These are phyloP conservation scores for Alectoris magna DNA, from an alignment of 2,797 vertebrate genomes.

Conservation along the genomic window DNA sequence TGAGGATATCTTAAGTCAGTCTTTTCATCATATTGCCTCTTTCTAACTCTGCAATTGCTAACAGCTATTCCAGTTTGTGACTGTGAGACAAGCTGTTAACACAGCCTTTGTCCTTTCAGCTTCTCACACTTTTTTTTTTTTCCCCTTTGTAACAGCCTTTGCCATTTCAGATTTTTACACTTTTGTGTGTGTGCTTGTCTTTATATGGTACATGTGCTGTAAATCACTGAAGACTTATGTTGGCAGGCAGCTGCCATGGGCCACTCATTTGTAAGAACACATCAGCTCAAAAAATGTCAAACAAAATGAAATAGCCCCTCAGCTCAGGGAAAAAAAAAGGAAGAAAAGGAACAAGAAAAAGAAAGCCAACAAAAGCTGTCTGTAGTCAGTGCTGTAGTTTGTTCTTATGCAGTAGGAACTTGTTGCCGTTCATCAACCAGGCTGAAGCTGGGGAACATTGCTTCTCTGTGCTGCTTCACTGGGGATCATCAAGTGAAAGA, in stretches of 20 bases:
- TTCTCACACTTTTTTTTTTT: slow-evolving; percentile 48
- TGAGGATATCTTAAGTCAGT: neutral
- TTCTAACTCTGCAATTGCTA: neutral
- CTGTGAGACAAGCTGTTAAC: slow-evolving; percentile 30
- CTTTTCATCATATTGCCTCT: neutral
- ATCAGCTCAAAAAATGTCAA: slow-evolving; percentile 19
- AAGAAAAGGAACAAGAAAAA: neutral
- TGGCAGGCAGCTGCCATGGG: slow-evolving; percentile 3
- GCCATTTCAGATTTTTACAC: slow-evolving; percentile 45
- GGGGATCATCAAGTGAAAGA: neutral
- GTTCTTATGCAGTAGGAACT: neutral
- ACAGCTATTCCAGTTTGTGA: slow-evolving; percentile 33
- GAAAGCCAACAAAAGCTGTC: neutral
- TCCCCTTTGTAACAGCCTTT: slow-evolving; percentile 31
- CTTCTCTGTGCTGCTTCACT: neutral
- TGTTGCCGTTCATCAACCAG: neutral
- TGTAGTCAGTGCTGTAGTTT: neutral
- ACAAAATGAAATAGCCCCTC: neutral
- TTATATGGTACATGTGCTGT: neutral
- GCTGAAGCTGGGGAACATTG: neutral
- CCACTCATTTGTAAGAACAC: neutral
- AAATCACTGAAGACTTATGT: slow-evolving; percentile 23
- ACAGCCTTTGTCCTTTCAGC: slow-evolving; percentile 54
- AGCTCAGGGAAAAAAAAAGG: neutral
- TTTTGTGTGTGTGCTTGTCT: neutral